Evolutionary conservation across 2,113 vertebrate species (phyloP).

Genomic region (Peromyscus polionotus): DNA sequence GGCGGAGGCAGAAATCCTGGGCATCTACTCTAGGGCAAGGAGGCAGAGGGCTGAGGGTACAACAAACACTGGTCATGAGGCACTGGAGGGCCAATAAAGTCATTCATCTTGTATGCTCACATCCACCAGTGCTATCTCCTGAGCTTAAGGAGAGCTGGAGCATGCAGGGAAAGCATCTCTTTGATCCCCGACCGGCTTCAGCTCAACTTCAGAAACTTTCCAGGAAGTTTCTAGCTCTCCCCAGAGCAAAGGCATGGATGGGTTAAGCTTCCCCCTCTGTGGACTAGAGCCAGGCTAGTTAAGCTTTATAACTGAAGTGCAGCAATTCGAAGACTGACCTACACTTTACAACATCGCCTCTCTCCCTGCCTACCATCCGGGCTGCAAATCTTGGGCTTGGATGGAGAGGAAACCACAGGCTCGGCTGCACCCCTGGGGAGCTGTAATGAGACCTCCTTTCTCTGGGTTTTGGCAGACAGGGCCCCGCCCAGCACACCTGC

Average conservation of each 20-base stretch:
- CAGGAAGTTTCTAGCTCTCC: slow-evolving; percentile 2
- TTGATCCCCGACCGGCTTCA: slow-evolving; percentile 51
- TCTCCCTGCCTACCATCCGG: not conserved
- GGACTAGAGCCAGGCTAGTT: slow-evolving; percentile 39
- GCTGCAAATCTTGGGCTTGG: not conserved
- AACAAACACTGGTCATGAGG: not conserved
- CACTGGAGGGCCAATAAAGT: slow-evolving; percentile 7
- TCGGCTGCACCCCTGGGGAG: not conserved
- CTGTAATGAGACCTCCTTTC: not conserved
- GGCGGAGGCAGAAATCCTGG: not conserved
- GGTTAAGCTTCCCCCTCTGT: not conserved
- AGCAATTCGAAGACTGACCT: slow-evolving; percentile 6
- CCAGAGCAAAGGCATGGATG: slow-evolving; percentile 25
- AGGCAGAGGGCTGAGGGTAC: not conserved
- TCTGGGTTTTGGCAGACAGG: not conserved
- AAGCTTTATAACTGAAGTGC: slow-evolving; percentile 57
- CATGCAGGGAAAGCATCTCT: not conserved
- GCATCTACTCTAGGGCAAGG: not conserved
- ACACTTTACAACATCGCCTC: slow-evolving; percentile 45
- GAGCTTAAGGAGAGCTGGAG: not conserved
- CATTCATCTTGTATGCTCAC: not conserved
- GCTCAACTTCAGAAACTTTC: not conserved
- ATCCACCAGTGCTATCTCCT: not conserved
- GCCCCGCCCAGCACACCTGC: slow-evolving; percentile 65
- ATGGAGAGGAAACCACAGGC: not conserved